Base-by-base conservation (phyloP, 1,140 invertebrate species). In the Neelides sp. region DNA sequence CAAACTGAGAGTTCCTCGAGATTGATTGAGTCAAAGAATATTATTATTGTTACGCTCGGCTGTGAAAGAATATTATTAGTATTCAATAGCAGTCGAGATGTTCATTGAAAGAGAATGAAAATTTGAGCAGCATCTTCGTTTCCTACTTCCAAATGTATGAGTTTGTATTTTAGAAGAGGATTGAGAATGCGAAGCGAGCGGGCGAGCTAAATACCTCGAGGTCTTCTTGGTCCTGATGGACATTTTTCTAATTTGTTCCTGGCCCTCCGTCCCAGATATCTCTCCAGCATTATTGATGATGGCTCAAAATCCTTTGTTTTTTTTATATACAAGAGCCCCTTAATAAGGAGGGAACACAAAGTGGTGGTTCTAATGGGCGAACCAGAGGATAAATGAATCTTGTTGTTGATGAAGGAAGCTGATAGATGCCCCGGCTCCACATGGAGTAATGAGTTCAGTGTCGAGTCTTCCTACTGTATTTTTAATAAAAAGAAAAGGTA, bases 361-460 rank as follows among this genome's bases (percentile, higher is more conserved):
- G 19, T 46, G 12, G 36, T 39, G 7, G 12, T 39, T 39, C 5
- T 39, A 8, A 7, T 17, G 8, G 36, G 15, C 17, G n/a, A n/a
- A n/a, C 36, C 15, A n/a, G 5, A 8, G 7, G 12, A 8, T 12
- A 39, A 12, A 39, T 19, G 19, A n/a, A 7, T 39, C 36, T 5
- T 39, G 28, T 26, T 19, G 4, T 26, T 50, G 49, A 51, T 51
- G 49, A 51, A 51, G 28, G 42, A 40, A 20, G 41, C 42, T 37
- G 48, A 50, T 50, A 50, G 48, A 51, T 51, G n/a, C 30, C 22
- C 36, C 43, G 41, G 17, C 54, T 40, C 54, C 35, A 50, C 54
- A 52, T 50, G 54, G 30, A 51, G 54, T 56, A 56, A 56, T 56
- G 54, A 51, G 54, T 56, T 43, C 54, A 52, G 37, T 51, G 44